phyloP scores from a whole-genome alignment of 2,888 invertebrate genomes.

The Chamaedrilus cognettii region DNA sequence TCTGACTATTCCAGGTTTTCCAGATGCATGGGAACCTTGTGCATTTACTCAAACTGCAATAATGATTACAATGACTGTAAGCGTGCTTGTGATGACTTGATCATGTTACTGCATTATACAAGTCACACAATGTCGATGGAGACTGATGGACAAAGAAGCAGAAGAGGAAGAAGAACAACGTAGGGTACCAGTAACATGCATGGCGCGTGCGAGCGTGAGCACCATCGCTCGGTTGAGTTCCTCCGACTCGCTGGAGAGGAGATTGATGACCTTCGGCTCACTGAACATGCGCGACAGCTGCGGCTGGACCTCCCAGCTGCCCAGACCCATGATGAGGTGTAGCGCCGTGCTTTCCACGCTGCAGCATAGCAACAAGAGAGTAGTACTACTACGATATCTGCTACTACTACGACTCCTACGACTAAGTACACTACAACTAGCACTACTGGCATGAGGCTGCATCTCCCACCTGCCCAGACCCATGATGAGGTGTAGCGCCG shows the following conservation, averaged over 20 bases:
- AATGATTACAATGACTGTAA: no score
- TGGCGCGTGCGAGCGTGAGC: conserved; percentile 87
- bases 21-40: no score
- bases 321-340: conserved; percentile 82
- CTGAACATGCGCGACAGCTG: conserved; percentile 88
- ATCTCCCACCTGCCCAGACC: conserved; percentile 93
- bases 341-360: conserved; percentile 86
- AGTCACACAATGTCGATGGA: no score
- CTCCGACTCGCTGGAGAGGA: conserved; percentile 89
- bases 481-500: conserved; percentile 81
- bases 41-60: no score
- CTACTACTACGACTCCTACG: no score
- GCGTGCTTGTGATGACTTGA: no score
- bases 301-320: conserved; percentile 92
- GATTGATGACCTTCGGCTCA: conserved; percentile 79
- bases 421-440: no score
- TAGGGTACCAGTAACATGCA: conserved; percentile 82
- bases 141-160: no score
- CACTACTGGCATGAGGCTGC: no score
- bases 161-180: no score
- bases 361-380: conserved; percentile 11
- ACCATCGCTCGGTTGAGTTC: conserved; percentile 93
- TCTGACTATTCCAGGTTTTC: no score
- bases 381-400: neutral
- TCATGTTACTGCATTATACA: no score